Evolutionary conservation across 2,888 invertebrate species (phyloP), one percentile per base, ranked within the genome.

Genomic region (Meganola albula): DNA sequence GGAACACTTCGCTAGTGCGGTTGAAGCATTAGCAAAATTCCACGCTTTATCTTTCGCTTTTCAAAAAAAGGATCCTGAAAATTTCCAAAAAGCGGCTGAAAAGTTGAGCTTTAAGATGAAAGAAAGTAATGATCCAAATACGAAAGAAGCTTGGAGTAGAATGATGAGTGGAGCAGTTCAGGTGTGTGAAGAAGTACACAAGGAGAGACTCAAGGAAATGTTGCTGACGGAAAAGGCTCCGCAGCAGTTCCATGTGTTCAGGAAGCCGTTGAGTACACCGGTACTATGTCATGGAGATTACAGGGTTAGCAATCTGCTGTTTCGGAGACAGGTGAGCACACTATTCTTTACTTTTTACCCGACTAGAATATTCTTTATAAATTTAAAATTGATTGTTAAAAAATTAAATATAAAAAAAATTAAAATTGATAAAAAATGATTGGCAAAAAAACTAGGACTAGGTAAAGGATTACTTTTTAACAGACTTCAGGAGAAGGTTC

Each of bases 1-100:
- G 58, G 58, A 66, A 2, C 68, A 73, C 14, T 61, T 68, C 0
- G 39, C 61, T 0, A 40, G 54, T 2, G 57, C 72, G 0, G 47
- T 72, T 1, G 46, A 61, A 11, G 44, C 40, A 1, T 40, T 77
- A 7, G 77, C 77, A 0, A 61, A 58, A 24, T 72, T 74, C 34
- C 82, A 82, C 34, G 78, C 78, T 0, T 38, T 76, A 6, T 77
- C 77, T 0, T 71, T 76, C 6, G 73, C 73, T 0, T 63, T 67
- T 20, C 58, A 63, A 23, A 63, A 64, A 6, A 64, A 74, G 21
- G 48, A 68, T 9, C 76, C 75, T 0, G 59, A 53, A 7, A 48
- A 54, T 5, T 68, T 62, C 12, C 40, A 44, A 0, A 24, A 27
- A 16, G 38, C 47, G 1, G 34, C 39, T 0, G 34, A 58, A 1